Conservation (phyloP, 2,113 vertebrate species). For the Brachypodius melanocephalos region DNA sequence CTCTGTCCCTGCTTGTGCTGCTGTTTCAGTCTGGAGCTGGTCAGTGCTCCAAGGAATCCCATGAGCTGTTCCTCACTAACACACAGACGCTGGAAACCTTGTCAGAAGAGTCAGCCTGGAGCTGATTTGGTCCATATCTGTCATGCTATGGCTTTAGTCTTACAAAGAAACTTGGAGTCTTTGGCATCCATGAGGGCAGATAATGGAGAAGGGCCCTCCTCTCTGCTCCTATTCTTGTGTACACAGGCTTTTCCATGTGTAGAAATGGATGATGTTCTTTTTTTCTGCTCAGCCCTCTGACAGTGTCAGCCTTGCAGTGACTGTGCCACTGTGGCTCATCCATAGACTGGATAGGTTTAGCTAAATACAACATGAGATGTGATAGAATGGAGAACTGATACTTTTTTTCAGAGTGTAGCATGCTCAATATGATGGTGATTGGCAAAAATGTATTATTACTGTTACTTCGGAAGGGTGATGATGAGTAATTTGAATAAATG, state of each 20-base stretch:
- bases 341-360: neutral
- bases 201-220: neutral
- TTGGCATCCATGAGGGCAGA: neutral
- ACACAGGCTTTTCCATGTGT: neutral
- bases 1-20: neutral
- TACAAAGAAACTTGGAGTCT: neutral
- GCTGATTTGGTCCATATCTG: neutral
- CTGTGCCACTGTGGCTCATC: neutral
- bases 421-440: neutral
- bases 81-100: neutral
- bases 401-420: neutral
- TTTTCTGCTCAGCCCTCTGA: neutral
- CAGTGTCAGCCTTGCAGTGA: neutral
- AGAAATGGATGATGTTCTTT: neutral
- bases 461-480: neutral
- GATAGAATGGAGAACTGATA: neutral
- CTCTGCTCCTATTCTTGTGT: neutral
- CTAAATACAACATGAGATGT: neutral
- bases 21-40: neutral
- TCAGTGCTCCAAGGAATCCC: neutral
- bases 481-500: neutral
- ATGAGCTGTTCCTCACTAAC: neutral
- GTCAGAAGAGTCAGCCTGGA: neutral
- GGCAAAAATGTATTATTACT: neutral
- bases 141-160: neutral